Base-by-base conservation (phyloP, 2,797 vertebrate species). In the Malurus splendens region DNA sequence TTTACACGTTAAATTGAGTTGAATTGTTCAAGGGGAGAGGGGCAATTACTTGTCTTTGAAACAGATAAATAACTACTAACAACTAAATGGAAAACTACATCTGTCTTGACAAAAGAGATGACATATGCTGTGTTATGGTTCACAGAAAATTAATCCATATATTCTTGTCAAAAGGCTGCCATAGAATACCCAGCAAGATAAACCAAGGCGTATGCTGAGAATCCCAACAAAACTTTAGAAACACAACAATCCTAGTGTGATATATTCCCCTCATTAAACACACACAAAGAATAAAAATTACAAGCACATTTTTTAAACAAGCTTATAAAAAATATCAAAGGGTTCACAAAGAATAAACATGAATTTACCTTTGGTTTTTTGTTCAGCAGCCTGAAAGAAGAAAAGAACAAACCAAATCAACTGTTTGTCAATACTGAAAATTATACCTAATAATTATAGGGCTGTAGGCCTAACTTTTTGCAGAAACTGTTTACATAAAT, bases 331-430 rank as follows among this genome's bases (percentile, higher is more conserved):
- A 70, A 68, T 9, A 87, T 15, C 57, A 32, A 57, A 60, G 7
- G 22, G 36, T 74, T 93, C 66, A 85, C 32, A 54, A 66, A 59
- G 54, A 89, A 89, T 25, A 90, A 88, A 72, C 2, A 5, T 50
- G 45, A 84, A 95, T 97, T 98, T 97, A 99, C 99, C 98, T 99
- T 99, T 99, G 98, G 98, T 98, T 99, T 99, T 99, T 98, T 98
- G 98, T 98, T 99, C 98, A 98, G 98, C 97, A 98, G 97, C 98
- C 98, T 99, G 96, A 79, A 97, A 95, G 36, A 89, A 95, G 75
- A 95, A 94, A 93, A 96, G 94, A 67, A 96, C 89, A 89, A 95
- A 88, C 81, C 8, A 94, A 93, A 93, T 96, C 95, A 68, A 96
- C 90, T 70, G 86, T 11, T 82, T 70, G 68, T 47, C 85, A 90